A percentile compares a stretch with the other conserved stretches of the same genome.
Evolutionary conservation across 2,113 vertebrate genomes (phyloP).

Genomic region (Boleophthalmus pectinirostris): DNA sequence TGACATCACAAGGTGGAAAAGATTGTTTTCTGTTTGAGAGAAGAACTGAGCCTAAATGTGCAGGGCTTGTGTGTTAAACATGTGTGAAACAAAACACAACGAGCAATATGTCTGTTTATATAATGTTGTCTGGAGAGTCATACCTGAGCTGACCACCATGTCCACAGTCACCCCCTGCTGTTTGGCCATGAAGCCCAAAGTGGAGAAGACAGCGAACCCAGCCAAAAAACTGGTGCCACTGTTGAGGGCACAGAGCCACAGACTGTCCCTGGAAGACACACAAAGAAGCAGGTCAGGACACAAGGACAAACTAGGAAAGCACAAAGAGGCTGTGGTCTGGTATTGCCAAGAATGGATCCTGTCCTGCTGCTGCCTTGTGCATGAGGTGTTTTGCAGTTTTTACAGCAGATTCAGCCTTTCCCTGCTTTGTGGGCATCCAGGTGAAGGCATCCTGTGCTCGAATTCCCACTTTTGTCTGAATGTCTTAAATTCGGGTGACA

Average conservation of each 20-base stretch:
- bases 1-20: too few relatives aligned
- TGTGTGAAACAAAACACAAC: too few relatives aligned
- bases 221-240: conserved; percentile 46
- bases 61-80: too few relatives aligned
- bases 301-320: too few relatives aligned
- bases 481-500: neutral
- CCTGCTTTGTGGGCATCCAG: conserved; percentile 1
- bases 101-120: too few relatives aligned
- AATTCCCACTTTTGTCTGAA: conserved; percentile 9
- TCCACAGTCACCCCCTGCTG: conserved; percentile 49
- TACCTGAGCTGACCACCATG: conserved; percentile 61
- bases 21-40: too few relatives aligned
- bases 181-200: conserved; percentile 65
- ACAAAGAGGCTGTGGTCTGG: too few relatives aligned
- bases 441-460: neutral
- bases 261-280: conserved; percentile 38
- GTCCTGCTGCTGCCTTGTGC: too few relatives aligned
- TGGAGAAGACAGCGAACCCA: conserved; percentile 42
- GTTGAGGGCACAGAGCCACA: conserved; percentile 51
- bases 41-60: too few relatives aligned
- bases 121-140: too few relatives aligned
- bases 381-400: neutral
- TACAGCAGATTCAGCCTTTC: conserved; percentile 4
- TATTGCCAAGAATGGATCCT: too few relatives aligned
- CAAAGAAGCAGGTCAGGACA: neutral